Conservation (phyloP, 2,888 invertebrate genomes). For the Cordilura impudica region DNA sequence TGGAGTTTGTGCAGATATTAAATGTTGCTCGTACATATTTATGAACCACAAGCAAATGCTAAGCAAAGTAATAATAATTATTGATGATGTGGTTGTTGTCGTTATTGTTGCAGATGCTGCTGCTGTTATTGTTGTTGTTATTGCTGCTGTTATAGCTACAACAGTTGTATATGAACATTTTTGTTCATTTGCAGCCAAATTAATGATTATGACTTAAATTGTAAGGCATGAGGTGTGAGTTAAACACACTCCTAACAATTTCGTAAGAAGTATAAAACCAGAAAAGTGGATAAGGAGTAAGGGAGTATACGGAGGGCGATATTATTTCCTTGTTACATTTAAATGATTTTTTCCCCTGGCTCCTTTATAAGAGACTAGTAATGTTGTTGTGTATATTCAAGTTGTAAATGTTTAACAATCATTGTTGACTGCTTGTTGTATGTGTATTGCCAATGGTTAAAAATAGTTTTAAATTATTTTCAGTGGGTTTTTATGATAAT, state of each 20-base stretch:
- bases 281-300: not conserved
- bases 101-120: constrained; percentile 46
- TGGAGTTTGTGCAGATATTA: constrained; percentile 37
- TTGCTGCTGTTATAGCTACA: constrained; percentile 48
- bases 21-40: constrained; percentile 42
- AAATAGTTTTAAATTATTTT: constrained; percentile 47
- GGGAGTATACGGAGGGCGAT: not conserved
- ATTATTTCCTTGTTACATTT: constrained; percentile 39
- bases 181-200: constrained; percentile 58
- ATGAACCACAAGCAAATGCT: constrained; percentile 49
- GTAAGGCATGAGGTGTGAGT: constrained; percentile 60
- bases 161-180: constrained; percentile 56
- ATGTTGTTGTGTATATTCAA: constrained; percentile 37
- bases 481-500: constrained; percentile 2
- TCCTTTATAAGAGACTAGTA: not conserved
- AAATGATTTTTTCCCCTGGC: constrained; percentile 33
- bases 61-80: constrained; percentile 66
- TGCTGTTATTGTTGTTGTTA: constrained; percentile 38
- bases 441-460: constrained; percentile 33
- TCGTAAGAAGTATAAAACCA: constrained; percentile 29
- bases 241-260: constrained; percentile 56
- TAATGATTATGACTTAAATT: constrained; percentile 62
- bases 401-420: constrained; percentile 51
- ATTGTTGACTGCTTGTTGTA: constrained; percentile 44
- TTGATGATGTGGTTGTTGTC: constrained; percentile 63